Percentiles rank a stretch among this genome's conserved stretches.
Conservation (phyloP, 2,797 vertebrate genomes). For the Cephalopachus bancanus region DNA sequence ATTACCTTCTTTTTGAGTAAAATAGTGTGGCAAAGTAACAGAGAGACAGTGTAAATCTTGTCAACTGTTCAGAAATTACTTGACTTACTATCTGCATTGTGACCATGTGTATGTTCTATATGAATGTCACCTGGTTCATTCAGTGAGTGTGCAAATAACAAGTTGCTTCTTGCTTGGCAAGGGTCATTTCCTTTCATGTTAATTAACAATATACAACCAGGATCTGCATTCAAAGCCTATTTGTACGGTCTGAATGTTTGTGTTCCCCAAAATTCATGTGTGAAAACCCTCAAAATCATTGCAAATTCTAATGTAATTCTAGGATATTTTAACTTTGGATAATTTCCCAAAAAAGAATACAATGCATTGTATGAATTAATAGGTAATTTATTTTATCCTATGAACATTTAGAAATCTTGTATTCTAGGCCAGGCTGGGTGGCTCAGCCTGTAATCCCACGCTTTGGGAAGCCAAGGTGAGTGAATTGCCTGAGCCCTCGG, state of each 20-base stretch:
- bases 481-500: no score
- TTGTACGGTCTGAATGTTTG: neutral
- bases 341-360: neutral
- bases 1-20: neutral
- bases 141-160: neutral
- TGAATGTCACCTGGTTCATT: neutral
- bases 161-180: neutral
- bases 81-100: neutral
- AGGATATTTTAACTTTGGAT: neutral
- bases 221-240: neutral
- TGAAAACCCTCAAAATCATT: neutral
- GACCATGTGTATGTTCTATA: neutral
- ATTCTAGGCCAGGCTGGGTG: neutral
- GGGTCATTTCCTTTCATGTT: neutral
- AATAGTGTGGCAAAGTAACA: neutral
- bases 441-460: no score
- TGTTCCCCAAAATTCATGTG: neutral
- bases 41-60: neutral
- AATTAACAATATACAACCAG: neutral
- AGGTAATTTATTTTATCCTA: neutral
- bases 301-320: neutral
- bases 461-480: no score
- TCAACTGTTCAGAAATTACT: neutral
- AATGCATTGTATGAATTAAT: neutral
- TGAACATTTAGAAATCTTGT: slow-evolving; percentile 20